Conservation (phyloP, 2,797 vertebrate species). For the Brachyrhaphis roseni region DNA sequence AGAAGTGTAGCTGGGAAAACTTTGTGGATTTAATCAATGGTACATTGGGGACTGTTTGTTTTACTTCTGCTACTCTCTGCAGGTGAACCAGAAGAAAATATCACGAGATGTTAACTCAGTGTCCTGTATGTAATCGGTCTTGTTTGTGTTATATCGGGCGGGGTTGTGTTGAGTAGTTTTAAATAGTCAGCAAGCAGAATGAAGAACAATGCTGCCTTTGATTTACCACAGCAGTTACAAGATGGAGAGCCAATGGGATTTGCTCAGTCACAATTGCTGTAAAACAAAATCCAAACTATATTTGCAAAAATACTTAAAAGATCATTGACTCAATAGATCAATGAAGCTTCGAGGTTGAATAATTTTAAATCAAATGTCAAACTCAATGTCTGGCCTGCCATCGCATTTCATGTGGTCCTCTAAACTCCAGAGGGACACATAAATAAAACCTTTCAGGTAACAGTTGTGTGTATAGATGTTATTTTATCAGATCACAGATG, state of each 20-base stretch:
- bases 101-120: not conserved
- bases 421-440: too few relatives aligned
- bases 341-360: not conserved
- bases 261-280: not conserved
- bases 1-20: not conserved
- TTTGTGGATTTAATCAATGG: not conserved
- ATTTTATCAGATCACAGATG: too few relatives aligned
- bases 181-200: not conserved
- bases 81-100: constrained; percentile 7
- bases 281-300: not conserved
- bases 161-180: not conserved
- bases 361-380: not conserved
- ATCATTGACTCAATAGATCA: not conserved
- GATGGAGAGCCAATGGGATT: not conserved
- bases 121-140: not conserved
- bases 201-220: not conserved
- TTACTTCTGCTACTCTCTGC: not conserved
- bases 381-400: too few relatives aligned
- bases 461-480: too few relatives aligned
- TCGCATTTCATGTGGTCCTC: too few relatives aligned
- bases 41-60: not conserved
- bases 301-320: not conserved
- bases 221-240: not conserved
- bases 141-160: not conserved
- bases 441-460: too few relatives aligned